Conservation (phyloP, 2,888 invertebrate species). For the Drosophila fungiperda region DNA sequence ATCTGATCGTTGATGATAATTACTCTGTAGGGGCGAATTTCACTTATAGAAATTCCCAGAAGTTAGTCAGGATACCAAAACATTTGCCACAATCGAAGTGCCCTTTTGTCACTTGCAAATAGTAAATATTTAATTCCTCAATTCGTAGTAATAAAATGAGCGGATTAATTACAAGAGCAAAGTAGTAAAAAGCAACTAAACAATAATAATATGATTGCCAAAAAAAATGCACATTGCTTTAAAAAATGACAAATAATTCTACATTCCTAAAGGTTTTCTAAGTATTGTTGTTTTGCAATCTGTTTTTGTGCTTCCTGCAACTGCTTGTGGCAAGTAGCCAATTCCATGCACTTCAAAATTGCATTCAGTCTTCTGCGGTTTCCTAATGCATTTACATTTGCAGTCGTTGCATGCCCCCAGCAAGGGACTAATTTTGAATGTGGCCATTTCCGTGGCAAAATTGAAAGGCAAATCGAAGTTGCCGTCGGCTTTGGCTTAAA, state of each 20-base stretch:
- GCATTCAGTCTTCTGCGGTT: constrained; percentile 39
- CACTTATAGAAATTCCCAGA: constrained; percentile 32
- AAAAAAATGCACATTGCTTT: neutral
- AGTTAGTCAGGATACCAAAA: constrained; percentile 11
- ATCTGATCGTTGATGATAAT: constrained; percentile 12
- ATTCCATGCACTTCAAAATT: neutral
- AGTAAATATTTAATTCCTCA: constrained; percentile 32
- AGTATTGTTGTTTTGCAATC: neutral
- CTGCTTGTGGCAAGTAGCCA: neutral
- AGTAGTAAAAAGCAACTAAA: neutral
- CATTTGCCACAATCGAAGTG: constrained; percentile 9
- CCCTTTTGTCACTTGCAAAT: constrained; percentile 10
- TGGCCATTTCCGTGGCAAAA: constrained; percentile 37
- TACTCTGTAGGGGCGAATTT: constrained; percentile 11
- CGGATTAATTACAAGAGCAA: constrained; percentile 1
- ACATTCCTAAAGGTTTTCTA: neutral
- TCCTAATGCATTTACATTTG: constrained; percentile 27
- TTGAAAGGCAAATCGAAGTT: constrained; percentile 29
- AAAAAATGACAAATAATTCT: neutral
- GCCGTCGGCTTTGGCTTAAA: constrained; percentile 24
- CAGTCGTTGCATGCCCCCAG: neutral
- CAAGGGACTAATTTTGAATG: neutral
- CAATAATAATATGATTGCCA: neutral
- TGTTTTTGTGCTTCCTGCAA: neutral
- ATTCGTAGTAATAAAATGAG: constrained; percentile 19